Evolutionary conservation across 2,113 vertebrate species (phyloP).

Genomic region (Gadus chalcogrammus): DNA sequence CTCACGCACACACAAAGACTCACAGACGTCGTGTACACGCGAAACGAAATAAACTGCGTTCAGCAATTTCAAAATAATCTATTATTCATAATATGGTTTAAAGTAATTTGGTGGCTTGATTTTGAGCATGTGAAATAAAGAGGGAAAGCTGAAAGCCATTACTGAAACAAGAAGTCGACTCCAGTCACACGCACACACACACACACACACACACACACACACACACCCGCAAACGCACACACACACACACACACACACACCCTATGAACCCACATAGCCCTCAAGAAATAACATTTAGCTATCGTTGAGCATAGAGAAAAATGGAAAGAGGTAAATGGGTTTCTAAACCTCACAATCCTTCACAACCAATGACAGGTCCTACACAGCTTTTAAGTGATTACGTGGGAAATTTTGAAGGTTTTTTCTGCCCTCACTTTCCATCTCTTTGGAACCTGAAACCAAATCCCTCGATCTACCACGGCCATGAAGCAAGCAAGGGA

Average conservation of each 20-base stretch:
- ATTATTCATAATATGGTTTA: constrained; percentile 38
- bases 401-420: neutral
- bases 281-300: no score
- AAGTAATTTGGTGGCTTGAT: constrained; percentile 14
- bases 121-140: constrained; percentile 4
- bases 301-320: neutral
- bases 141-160: neutral
- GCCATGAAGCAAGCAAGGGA: no score
- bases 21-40: no score
- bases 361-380: neutral
- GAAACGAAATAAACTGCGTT: neutral
- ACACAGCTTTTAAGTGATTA: constrained; percentile 24
- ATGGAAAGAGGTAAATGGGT: neutral
- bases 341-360: neutral
- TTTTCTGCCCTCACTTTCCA: neutral
- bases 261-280: no score
- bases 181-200: neutral
- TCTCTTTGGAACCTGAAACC: neutral
- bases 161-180: constrained; percentile 1
- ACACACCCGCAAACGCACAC: no score
- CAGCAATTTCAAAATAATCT: constrained; percentile 19
- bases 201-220: neutral
- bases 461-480: no score
- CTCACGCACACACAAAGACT: no score
- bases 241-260: neutral